Base-by-base conservation (phyloP, 1,140 invertebrate species). In the Temnothorax nylanderi region DNA sequence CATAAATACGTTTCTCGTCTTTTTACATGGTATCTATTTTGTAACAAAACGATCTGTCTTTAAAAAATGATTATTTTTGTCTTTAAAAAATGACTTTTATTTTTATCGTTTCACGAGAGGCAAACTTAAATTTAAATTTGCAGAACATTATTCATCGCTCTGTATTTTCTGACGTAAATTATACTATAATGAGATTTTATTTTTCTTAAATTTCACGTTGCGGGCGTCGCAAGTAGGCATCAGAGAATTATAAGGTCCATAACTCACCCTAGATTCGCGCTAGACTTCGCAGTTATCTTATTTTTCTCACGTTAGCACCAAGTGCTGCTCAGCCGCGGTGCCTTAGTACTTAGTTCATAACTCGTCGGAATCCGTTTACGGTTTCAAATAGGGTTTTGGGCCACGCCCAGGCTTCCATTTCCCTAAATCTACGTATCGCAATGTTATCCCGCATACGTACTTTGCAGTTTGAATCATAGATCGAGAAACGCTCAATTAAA, bases 401-500 rank as follows among this genome's bases (percentile, higher is more conserved):
- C 32, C 32, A 21, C 49, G 18, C 41, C n/a, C 41, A 44, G 44
- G 37, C 47, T 51, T 81, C 2, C 51, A 56, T 51, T 21, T 58
- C 5, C 21, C 26, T 51, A 78, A 88, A 88, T 85, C 77, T 88
- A 37, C 80, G 88, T 77, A 32, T 13, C 11, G 51, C 51, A 11
- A n/a, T 64, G 58, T 88, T 88, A 77, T 78, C 44, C 10, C 13
- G n/a, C 7, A 16, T 41, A 3, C 13, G 10, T 49, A 82, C 69
- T 56, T 74, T 67, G 75, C 41, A 32, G 58, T 41, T 65, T 75
- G 41, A 65, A 56, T 60, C 11, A 37, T 60, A 60, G 7, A 71
- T 11, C 3, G 32, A 21, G 72, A 58, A 58, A 75, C 54, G 26
- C 37, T 74, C 49, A 72, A 78, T 26, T 26, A 26, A 26, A 26